Conservation (phyloP, 2,113 vertebrate species). For the Eudorcas thomsonii region DNA sequence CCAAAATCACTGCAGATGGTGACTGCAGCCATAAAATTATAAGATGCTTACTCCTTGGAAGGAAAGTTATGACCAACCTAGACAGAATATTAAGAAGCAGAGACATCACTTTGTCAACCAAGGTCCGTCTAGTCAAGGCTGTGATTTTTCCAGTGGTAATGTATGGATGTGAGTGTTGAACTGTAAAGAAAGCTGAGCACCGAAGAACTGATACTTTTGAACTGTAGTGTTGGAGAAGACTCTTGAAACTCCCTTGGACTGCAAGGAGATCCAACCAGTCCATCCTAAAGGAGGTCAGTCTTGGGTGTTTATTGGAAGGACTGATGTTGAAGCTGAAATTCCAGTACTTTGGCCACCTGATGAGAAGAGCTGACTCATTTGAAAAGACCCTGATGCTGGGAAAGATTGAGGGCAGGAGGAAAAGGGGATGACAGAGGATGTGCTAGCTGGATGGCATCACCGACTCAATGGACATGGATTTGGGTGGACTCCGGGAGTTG, state of each 20-base stretch:
- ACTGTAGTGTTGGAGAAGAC: not conserved
- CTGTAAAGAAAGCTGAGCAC: not conserved
- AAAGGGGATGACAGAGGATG: not conserved
- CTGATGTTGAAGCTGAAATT: not conserved
- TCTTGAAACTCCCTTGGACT: not conserved
- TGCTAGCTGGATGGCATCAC: not conserved
- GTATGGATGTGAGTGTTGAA: not conserved
- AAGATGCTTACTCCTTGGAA: not conserved
- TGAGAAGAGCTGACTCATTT: not conserved
- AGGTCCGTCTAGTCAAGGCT: not conserved
- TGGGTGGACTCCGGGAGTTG: not conserved
- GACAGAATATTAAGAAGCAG: not conserved
- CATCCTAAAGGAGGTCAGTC: not conserved
- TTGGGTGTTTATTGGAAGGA: not conserved
- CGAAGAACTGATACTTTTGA: not conserved
- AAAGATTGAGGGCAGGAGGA: not conserved
- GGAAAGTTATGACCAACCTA: not conserved
- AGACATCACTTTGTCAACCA: not conserved
- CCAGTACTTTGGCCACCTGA: not conserved
- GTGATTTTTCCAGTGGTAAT: not conserved
- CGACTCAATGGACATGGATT: not conserved
- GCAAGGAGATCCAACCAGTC: not conserved
- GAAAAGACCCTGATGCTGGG: not conserved
- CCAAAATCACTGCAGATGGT: not conserved
- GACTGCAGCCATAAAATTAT: not conserved